Base-by-base conservation (phyloP, 2,113 vertebrate genomes). In the Actenoides lindsayi region DNA sequence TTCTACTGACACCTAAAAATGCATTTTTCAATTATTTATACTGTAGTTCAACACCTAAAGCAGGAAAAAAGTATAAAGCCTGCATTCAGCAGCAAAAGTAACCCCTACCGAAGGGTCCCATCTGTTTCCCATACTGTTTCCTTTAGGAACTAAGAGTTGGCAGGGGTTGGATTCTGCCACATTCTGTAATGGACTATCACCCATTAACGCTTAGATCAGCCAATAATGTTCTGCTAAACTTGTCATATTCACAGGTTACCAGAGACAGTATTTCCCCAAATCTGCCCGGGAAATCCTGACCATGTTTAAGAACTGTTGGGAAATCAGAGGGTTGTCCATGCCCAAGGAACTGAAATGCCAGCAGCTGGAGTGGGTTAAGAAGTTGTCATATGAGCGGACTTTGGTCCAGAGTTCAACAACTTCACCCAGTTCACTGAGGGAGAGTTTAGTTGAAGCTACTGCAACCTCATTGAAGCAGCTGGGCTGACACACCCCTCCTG, bases 21-120 rank as follows among this genome's bases (percentile, higher is more conserved):
- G 19, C 39, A 50, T 28, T 46, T 96, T 87, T 96, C 31, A 89
- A 87, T 95, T 94, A 92, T 95, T 96, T 85, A 91, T 51, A 46
- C n/a, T 46, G 27, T 48, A 79, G 50, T 85, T 90, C 82, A 77
- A 59, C 67, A 90, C 54, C 59, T 94, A 67, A 93, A 85, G 70
- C 33, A 79, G 62, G 19, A 56, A 77, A 41, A 20, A 63, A 65
- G n/a, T 69, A 67, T 11, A 4, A 80, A 62, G 25, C 37, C 27
- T 81, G 60, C 50, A 53, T 81, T 91, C 33, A 67, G 62, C 74
- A 83, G 76, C 91, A 54, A 23, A 91, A 73, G 21, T 42, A 91
- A 53, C 81, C 77, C 53, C 79, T 64, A 11, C 89, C 69, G 57
- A 56, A 87, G 65, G 31, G 33, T 25, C 75, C 33, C 24, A 16